Evolutionary conservation across 1,140 invertebrate genomes (phyloP), one percentile per base, ranked within the genome.

Genomic region (Tetragonula clypearis): DNA sequence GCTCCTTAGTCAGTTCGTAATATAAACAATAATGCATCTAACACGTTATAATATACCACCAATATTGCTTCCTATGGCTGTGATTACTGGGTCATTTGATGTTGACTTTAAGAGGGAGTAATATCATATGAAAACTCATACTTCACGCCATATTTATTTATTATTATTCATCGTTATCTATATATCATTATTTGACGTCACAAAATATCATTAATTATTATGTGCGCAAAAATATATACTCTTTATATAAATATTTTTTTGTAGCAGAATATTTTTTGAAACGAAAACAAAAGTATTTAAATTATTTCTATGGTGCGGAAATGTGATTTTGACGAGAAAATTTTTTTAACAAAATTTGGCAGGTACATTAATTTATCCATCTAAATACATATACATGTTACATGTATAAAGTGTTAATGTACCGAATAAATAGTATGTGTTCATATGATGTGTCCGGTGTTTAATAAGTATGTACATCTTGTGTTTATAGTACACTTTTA

Each of bases 21-120:
- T 90, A 86, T 90, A 89, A 89, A 86, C 58, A 26, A 88, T n/a
- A 77, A 68, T 81, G 66, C 86, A 87, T 86, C 82, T 86, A 87
- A 90, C 41, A 86, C 58, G 17, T 84, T 87, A 85, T 49, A 68
- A 86, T 81, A 69, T 88, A 90, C 26, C 76, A 87, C 82, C 82
- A 89, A 90, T 90, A 90, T 90, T 90, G 89, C 89, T 90, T 90
- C 89, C 88, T 90, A 90, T 90, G 89, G 88, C 94, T 95, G 94
- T 94, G 94, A 94, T 94, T 92, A 92, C 87, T 90, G 92, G 80
- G 92, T 92, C 91, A 93, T 92, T 92, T 93, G 94, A 95, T 95
- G 93, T 95, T 95, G 93, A 94, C 91, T 95, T 92, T 94, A 92
- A 94, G 93, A 94, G 93, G 93, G 92, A 94, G 90, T 94, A 94